A percentile compares a stretch with the other conserved stretches of the same genome.
phyloP scores from a whole-genome alignment of 2,888 invertebrate genomes.

The Trachelus troglodyta region DNA sequence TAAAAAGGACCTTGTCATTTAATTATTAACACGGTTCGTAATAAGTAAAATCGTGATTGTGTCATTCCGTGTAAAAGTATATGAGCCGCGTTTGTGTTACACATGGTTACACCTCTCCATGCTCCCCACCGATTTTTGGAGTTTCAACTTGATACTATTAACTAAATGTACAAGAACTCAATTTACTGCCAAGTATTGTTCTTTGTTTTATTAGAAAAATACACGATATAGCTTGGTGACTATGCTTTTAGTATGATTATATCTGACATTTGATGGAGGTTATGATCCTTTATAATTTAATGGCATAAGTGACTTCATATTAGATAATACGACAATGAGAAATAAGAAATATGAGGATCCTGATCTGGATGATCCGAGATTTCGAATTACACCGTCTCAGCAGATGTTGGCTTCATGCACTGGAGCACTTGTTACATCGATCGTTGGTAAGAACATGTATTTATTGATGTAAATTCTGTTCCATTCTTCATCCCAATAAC shows the following conservation, averaged over 20 bases:
- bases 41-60: not conserved
- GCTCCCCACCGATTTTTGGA: not conserved
- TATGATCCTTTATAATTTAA: not conserved
- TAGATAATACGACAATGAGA: not conserved
- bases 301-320: not conserved
- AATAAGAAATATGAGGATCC: constrained; percentile 33
- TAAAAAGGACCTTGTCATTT: not conserved
- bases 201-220: not conserved
- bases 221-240: not conserved
- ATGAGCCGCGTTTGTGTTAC: not conserved
- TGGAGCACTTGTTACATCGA: constrained; percentile 89
- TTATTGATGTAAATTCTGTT: constrained; percentile 2
- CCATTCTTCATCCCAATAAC: not conserved
- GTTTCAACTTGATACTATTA: not conserved
- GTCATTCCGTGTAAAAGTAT: not conserved
- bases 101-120: not conserved
- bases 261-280: not conserved
- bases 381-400: constrained; percentile 81
- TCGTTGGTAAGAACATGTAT: constrained; percentile 75
- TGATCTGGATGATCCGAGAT: constrained; percentile 77
- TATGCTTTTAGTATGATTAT: not conserved
- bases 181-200: not conserved
- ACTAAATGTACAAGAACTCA: not conserved
- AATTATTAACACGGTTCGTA: not conserved
- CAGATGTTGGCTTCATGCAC: constrained; percentile 89